Evolutionary conservation across 1,140 invertebrate genomes (phyloP), one percentile per base, ranked within the genome.

Genomic region (Melipona quadrifasciata): DNA sequence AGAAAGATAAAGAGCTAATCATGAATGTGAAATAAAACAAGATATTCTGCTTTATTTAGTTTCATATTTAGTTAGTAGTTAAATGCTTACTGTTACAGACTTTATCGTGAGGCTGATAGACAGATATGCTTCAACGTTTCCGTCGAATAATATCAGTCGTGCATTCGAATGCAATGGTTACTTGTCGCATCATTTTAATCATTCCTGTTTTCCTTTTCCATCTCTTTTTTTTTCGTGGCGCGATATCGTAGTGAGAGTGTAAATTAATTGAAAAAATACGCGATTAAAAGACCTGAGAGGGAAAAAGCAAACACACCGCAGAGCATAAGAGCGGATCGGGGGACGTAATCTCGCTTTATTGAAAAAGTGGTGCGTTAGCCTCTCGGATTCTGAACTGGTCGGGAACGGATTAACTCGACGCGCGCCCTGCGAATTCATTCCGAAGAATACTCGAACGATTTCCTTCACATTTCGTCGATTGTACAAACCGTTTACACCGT

Each of bases 321-420:
- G 64, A 31, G 27, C 53, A 34, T 86, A 86, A 74, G 81, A 21
- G 65, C 53, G 39, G 72, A 55, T 61, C 16, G 86, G 77, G 86
- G 86, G 71, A 51, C 74, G 70, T 91, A 89, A 93, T 92, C 92
- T 80, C 77, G 80, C 84, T 91, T 92, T 92, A 91, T 91, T 88
- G 81, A 85, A 82, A 90, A 74, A 92, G 79, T 91, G 76, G 85
- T 89, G 75, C 87, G 82, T 93, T 91, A 90, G 84, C 90, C 80
- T 88, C 77, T 51, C 57, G 84, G 87, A 91, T 91, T 92, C 86
- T 91, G 91, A 92, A 94, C 91, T 91, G 91, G 91, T 88, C 90
- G 84, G 34, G 55, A 24, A 78, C 61, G 76, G 67, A 86, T 85
- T 86, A 86, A 81, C 53, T 72, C 39, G 17, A n/a, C 55, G 57